phyloP scores from a whole-genome alignment of 2,888 invertebrate genomes.

The Scrobipalpa atriplicella region DNA sequence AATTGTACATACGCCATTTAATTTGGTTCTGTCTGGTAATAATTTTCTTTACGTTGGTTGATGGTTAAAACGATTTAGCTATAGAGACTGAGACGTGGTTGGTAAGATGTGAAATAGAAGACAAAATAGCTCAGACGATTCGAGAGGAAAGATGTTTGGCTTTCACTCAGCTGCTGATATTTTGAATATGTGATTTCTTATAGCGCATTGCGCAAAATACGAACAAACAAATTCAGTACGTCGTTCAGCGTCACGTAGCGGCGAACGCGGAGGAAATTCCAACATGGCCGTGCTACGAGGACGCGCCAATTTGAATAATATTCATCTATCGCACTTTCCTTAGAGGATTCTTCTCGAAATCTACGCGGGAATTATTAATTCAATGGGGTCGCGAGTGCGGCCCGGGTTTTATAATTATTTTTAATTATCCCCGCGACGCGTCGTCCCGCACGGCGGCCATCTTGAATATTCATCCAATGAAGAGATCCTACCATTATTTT shows the following conservation, averaged over 20 bases:
- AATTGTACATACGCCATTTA: too few relatives aligned
- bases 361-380: constrained; percentile 52
- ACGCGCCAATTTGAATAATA: constrained; percentile 33
- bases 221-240: constrained; percentile 26
- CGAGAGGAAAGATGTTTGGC: not conserved
- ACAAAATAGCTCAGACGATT: not conserved
- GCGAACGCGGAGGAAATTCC: constrained; percentile 27
- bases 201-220: constrained; percentile 32
- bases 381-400: constrained; percentile 43
- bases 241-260: constrained; percentile 24
- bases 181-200: constrained; percentile 22
- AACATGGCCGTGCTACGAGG: constrained; percentile 19
- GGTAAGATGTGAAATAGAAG: too few relatives aligned
- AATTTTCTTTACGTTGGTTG: too few relatives aligned
- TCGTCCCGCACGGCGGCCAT: constrained; percentile 42
- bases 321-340: constrained; percentile 32
- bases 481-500: constrained; percentile 64
- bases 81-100: too few relatives aligned
- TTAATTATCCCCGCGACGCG: constrained; percentile 60
- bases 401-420: constrained; percentile 64
- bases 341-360: constrained; percentile 38
- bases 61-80: too few relatives aligned
- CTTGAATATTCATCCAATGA: constrained; percentile 68
- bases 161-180: not conserved
- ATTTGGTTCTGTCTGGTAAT: too few relatives aligned